These are phyloP conservation scores for Ellobium chinense DNA, from an alignment of 2,888 invertebrate species.

Conservation along the genomic window DNA sequence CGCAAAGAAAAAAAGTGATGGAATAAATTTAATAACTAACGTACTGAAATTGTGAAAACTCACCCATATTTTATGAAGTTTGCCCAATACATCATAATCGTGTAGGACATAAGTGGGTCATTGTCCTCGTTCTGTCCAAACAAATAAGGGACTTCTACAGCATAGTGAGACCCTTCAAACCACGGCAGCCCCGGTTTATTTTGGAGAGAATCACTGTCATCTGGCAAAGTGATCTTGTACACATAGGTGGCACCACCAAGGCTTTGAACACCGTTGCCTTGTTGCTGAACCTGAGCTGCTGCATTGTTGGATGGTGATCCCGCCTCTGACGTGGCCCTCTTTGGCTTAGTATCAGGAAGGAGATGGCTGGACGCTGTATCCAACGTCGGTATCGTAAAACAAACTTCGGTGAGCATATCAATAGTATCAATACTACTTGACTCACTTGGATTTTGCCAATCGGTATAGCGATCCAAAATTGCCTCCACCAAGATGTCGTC, in stretches of 20 bases:
- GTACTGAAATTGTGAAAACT: too few relatives aligned
- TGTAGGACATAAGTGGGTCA: neutral
- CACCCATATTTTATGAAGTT: conserved; percentile 32
- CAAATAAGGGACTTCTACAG: neutral
- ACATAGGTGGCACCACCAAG: neutral
- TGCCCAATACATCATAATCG: conserved; percentile 24
- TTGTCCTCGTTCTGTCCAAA: neutral
- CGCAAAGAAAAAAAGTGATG: neutral
- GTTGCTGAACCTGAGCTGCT: too few relatives aligned
- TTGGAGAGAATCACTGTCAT: too few relatives aligned
- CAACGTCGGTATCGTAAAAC: neutral
- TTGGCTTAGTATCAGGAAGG: neutral
- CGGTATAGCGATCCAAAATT: neutral
- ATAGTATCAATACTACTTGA: neutral
- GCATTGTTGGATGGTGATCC: too few relatives aligned
- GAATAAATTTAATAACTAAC: neutral
- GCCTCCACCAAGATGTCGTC: neutral
- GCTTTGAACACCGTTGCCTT: too few relatives aligned
- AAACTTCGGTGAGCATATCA: neutral
- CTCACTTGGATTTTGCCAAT: neutral
- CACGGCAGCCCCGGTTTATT: neutral
- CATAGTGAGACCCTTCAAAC: conserved; percentile 7
- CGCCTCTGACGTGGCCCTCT: neutral
- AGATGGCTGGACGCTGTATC: conserved; percentile 8
- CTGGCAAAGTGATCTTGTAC: conserved; percentile 6